Percentiles rank a stretch among this genome's conserved stretches.
These are phyloP conservation scores for Rhinoraja longicauda DNA, from an alignment of 2,797 vertebrate genomes.

Conservation along the genomic window DNA sequence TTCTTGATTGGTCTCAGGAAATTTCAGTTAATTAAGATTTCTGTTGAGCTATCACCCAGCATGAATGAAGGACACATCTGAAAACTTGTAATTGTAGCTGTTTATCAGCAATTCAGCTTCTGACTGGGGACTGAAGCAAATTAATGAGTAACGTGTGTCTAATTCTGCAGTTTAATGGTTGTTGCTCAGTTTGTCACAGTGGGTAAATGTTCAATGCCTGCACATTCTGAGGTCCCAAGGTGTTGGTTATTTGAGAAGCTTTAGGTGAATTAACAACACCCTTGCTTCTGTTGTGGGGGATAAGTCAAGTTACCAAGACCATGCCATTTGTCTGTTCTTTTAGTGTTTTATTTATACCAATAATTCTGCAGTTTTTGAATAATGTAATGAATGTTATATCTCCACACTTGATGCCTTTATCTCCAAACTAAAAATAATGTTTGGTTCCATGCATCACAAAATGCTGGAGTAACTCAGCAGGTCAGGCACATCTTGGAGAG, in stretches of 20 bases:
- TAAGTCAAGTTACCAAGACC: too few relatives aligned
- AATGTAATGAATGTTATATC: background rate
- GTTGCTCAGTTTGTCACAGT: background rate
- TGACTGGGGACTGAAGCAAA: background rate
- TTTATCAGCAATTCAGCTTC: background rate
- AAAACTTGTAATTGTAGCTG: background rate
- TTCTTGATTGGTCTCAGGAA: background rate
- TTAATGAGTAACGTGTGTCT: background rate
- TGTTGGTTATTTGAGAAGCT: background rate
- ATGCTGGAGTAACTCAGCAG: too few relatives aligned
- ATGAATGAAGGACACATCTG: background rate
- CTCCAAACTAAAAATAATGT: background rate
- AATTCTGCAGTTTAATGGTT: background rate
- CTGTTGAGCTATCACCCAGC: background rate
- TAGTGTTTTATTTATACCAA: background rate
- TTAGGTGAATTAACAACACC: background rate
- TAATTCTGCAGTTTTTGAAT: background rate
- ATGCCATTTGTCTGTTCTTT: background rate
- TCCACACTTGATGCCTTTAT: background rate
- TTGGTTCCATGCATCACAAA: too few relatives aligned
- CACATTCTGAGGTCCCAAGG: background rate
- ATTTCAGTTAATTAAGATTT: background rate
- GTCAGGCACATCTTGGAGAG: too few relatives aligned
- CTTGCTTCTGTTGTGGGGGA: background rate
- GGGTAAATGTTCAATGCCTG: background rate